A percentile compares a stretch with the other conserved stretches of the same genome.
Conservation (phyloP, 2,113 vertebrate genomes). For the Astur gentilis region DNA sequence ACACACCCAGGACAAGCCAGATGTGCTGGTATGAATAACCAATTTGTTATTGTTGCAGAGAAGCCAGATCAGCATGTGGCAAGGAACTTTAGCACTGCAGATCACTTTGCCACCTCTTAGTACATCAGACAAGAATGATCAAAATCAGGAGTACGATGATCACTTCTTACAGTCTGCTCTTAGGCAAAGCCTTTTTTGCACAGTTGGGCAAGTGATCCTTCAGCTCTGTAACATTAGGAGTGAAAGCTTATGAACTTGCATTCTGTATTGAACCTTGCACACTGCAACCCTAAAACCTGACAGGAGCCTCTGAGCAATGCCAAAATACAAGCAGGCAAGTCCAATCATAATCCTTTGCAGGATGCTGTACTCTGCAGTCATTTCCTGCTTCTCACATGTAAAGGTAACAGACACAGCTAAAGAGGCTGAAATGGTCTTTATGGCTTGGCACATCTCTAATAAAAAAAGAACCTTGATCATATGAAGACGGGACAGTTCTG, state of each 20-base stretch:
- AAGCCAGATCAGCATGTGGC: neutral
- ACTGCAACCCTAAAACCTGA: neutral
- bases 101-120: neutral
- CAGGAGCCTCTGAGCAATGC: neutral
- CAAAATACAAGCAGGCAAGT: constrained; percentile 4
- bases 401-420: constrained; percentile 11
- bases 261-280: neutral
- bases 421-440: neutral
- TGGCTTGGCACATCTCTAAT: constrained; percentile 42
- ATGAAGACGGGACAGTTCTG: constrained; percentile 39
- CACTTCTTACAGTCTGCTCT: neutral
- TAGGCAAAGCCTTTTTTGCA: neutral
- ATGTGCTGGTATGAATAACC: neutral
- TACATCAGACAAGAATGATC: neutral
- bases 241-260: neutral
- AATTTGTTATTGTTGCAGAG: neutral
- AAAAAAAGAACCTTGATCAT: constrained; percentile 36
- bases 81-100: neutral
- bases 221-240: neutral
- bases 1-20: neutral
- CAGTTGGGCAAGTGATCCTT: neutral
- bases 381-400: constrained; percentile 37
- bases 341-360: neutral
- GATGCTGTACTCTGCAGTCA: neutral
- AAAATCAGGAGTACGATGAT: rapidly evolving